phyloP scores from a whole-genome alignment of 2,888 invertebrate genomes.

The Lithophane ornitopus region DNA sequence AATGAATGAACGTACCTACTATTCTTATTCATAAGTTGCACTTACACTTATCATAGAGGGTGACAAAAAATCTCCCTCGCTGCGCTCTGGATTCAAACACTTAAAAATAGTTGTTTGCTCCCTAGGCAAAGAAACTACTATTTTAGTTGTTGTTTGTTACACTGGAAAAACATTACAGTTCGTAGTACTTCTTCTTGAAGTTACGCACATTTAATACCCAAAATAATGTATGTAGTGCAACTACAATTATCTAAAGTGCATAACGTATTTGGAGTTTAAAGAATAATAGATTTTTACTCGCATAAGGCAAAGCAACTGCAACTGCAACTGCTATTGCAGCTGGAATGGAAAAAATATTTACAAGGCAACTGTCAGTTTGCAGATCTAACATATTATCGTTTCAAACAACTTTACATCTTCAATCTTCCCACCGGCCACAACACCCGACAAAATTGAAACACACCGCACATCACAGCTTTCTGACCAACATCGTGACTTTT shows the following conservation, averaged over 20 bases:
- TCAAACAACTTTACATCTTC: slow-evolving; percentile 64
- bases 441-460: slow-evolving; percentile 74
- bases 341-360: background rate
- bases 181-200: background rate
- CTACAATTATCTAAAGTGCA: no score
- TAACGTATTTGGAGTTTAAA: background rate
- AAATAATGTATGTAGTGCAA: no score
- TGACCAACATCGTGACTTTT: slow-evolving; percentile 62
- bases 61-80: no score
- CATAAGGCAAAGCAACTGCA: background rate
- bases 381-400: slow-evolving; percentile 13
- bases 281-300: background rate
- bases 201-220: no score
- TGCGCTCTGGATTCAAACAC: no score
- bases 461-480: slow-evolving; percentile 54
- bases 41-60: no score
- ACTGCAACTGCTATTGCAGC: no score
- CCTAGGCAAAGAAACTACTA: no score
- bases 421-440: slow-evolving; percentile 63
- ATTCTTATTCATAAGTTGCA: no score
- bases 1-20: no score
- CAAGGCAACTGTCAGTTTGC: background rate
- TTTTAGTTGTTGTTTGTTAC: background rate
- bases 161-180: background rate
- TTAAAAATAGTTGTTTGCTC: no score